Evolutionary conservation across 2,888 invertebrate species (phyloP).

Genomic region (Lasiommata megera): DNA sequence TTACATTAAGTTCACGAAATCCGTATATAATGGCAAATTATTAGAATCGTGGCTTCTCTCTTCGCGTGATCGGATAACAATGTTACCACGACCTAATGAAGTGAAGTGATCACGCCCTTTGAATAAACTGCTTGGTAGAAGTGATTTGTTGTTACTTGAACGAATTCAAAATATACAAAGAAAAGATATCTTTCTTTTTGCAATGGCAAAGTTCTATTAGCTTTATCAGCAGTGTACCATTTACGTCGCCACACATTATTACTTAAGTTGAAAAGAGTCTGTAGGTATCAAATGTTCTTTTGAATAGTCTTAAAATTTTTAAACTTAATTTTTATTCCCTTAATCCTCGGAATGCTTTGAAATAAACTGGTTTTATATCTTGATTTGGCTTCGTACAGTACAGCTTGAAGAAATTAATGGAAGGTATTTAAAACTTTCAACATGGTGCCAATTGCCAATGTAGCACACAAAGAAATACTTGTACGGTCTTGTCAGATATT

Average conservation of each 20-base stretch:
- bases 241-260: not conserved
- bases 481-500: not conserved
- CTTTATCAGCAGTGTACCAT: no score
- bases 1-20: slow-evolving; percentile 24
- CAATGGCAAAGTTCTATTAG: not conserved
- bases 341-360: not conserved
- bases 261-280: no score
- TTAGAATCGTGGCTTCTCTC: slow-evolving; percentile 27
- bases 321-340: not conserved
- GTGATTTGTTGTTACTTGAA: slow-evolving; percentile 14
- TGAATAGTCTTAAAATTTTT: not conserved
- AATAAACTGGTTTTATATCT: not conserved
- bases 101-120: slow-evolving; percentile 23
- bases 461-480: not conserved
- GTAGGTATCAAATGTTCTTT: not conserved
- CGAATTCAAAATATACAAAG: not conserved
- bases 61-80: slow-evolving; percentile 34
- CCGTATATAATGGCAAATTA: slow-evolving; percentile 23
- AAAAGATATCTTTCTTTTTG: not conserved
- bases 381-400: not conserved
- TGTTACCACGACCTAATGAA: slow-evolving; percentile 35
- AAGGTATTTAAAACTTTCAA: not conserved
- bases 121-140: slow-evolving; percentile 12
- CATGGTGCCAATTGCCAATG: not conserved
- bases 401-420: not conserved